Evolutionary conservation across 2,888 invertebrate species (phyloP).

Genomic region (Periphyllus acericola): DNA sequence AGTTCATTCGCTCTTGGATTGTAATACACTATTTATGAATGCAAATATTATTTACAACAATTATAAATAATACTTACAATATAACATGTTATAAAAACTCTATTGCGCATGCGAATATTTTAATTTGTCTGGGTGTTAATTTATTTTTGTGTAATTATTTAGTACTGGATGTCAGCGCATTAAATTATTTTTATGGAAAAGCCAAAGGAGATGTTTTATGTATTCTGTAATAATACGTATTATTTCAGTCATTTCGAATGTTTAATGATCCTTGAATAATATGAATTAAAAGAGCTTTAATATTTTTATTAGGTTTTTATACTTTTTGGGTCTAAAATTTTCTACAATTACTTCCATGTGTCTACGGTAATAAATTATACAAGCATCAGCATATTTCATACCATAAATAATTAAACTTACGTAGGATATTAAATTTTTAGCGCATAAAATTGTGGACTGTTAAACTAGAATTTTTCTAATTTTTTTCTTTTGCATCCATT

Average conservation of each 20-base stretch:
- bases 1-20: no score
- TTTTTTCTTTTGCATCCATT: no score
- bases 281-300: conserved; percentile 17
- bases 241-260: neutral
- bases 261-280: conserved; percentile 2
- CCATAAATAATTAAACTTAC: no score
- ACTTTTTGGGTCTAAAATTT: neutral
- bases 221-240: neutral
- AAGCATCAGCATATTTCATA: neutral
- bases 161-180: neutral
- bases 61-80: neutral
- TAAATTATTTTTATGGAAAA: neutral
- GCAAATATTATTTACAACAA: neutral
- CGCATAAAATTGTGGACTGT: no score
- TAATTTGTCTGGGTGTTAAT: neutral
- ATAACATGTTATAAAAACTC: neutral
- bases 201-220: neutral
- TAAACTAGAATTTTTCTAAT: no score
- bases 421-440: no score
- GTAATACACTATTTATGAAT: neutral
- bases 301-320: neutral
- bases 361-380: neutral
- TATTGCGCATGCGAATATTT: neutral
- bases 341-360: neutral
- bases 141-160: neutral